Conservation (phyloP, 2,113 vertebrate species). For the Lichenostomus cassidix region DNA sequence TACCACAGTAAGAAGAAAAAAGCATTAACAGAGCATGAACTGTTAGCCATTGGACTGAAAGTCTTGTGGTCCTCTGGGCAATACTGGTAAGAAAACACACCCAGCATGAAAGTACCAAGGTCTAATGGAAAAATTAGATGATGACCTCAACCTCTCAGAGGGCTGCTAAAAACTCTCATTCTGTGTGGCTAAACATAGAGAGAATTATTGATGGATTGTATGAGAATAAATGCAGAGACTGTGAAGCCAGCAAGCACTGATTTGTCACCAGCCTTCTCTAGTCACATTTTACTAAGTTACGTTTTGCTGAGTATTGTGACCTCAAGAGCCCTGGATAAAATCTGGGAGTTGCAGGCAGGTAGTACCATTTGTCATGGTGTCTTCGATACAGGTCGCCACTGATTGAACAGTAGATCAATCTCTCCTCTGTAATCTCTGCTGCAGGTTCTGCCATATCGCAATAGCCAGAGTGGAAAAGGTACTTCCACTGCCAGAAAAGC, state of each 20-base stretch:
- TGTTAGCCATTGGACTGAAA: background rate
- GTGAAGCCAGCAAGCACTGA: background rate
- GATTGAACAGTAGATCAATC: background rate
- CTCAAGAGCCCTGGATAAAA: background rate
- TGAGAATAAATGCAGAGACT: background rate
- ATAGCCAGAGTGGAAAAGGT: background rate
- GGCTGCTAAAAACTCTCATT: background rate
- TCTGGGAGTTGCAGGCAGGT: background rate
- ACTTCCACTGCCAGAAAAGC: background rate
- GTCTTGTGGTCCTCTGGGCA: background rate
- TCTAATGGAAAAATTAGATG: background rate
- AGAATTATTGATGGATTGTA: background rate
- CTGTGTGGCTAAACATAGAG: background rate
- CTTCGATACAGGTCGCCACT: background rate
- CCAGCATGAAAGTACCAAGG: accelerated
- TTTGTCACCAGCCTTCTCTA: background rate
- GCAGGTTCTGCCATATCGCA: background rate
- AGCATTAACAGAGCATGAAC: background rate
- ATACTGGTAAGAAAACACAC: background rate
- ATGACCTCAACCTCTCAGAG: background rate
- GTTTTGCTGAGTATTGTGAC: background rate
- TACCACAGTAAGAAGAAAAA: background rate
- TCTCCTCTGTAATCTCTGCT: background rate
- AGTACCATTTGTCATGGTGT: background rate
- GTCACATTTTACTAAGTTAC: background rate